These are phyloP conservation scores for Perdix hodgsoniae DNA, from an alignment of 2,797 vertebrate species.

Conservation along the genomic window DNA sequence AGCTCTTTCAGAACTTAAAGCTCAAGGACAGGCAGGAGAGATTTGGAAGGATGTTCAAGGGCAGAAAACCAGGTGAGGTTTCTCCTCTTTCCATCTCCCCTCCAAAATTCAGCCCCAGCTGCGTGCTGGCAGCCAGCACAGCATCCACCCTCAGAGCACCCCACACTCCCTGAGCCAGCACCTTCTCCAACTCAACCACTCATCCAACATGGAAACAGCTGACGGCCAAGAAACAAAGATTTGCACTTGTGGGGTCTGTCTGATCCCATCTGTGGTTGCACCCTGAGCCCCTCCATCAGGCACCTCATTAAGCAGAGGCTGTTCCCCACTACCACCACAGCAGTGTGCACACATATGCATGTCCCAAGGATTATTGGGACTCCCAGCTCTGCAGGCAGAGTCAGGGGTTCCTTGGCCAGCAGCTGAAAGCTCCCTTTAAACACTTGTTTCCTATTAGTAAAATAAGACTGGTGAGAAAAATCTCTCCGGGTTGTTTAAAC, in stretches of 20 bases:
- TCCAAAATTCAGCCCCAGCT: accelerated
- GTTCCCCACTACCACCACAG: not conserved
- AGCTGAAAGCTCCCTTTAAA: constrained; percentile 30
- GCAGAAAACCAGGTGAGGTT: not conserved
- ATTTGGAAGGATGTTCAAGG: not conserved
- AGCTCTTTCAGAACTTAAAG: accelerated
- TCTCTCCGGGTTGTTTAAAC: constrained; percentile 46
- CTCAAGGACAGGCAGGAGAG: not conserved
- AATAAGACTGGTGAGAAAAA: constrained; percentile 60
- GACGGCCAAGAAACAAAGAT: accelerated
- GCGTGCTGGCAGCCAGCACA: not conserved
- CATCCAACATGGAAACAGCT: not conserved
- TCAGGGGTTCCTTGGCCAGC: not conserved
- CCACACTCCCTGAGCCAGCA: not conserved
- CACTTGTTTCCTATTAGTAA: constrained; percentile 64
- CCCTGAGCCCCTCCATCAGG: not conserved
- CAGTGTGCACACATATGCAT: not conserved
- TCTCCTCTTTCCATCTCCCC: not conserved
- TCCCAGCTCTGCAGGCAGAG: not conserved
- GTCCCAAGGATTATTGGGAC: not conserved
- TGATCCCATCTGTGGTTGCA: not conserved
- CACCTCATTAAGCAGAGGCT: not conserved
- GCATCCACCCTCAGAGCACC: not conserved
- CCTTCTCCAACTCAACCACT: not conserved
- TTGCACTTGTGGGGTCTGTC: too few relatives aligned